Evolutionary conservation across 2,797 vertebrate genomes (phyloP), one percentile per base, ranked within the genome.

Genomic region (Poecilia wingei): DNA sequence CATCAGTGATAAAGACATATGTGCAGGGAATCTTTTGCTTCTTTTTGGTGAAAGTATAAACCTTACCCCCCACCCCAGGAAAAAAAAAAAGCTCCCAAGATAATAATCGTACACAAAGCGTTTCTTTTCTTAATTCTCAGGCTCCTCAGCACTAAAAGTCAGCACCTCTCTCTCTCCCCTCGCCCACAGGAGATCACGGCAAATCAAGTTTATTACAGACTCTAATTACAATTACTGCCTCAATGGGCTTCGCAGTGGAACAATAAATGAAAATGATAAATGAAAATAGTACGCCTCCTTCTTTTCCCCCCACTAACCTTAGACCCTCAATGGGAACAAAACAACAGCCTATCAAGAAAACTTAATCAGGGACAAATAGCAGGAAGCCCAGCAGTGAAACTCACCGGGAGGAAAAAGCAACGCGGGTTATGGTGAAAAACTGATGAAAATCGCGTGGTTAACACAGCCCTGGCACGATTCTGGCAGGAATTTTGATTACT

Each of bases 141-240:
- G 57, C 61, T 91, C 74, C 31, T 70, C 74, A 81, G 85, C 80
- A 79, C 36, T 79, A 70, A 59, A 25, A 82, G 80, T 74, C 81
- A 13, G 28, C 76, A 71, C 43, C 74, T 47, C 74, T 79, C 80
- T 79, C 49, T 53, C 86, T 76, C 18, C 66, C 18, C 66, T 83
- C 68, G 13, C 87, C 85, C 87, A 85, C 88, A 87, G 85, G 86
- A 86, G 82, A 85, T 79, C 86, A 73, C 86, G 75, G 85, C 87
- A 92, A 92, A 93, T 94, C 87, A 92, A 88, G 78, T 93, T 92
- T 90, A 90, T 93, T 90, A 92, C 66, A 77, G 84, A 74, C 80
- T 79, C 87, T 90, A 91, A 93, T 94, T 92, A 86, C 84, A 93
- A 90, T 93, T 89, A 92, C 55, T 53, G 88, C 88, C 92, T 91